Evolutionary conservation across 2,113 vertebrate species (phyloP).

Genomic region (Corythoichthys intestinalis): DNA sequence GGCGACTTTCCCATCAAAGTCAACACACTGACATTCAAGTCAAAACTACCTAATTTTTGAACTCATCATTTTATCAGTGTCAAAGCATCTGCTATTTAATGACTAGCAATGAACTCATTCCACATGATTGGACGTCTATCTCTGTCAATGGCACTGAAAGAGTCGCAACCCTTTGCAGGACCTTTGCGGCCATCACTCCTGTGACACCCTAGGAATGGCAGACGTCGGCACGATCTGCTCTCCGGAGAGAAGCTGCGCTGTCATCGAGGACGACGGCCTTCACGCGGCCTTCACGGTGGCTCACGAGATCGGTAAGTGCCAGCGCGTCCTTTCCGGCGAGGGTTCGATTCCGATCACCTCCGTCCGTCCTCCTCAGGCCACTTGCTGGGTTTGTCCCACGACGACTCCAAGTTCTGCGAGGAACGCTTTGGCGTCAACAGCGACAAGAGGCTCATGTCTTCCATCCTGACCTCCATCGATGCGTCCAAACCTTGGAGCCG

Average conservation of each 20-base stretch:
- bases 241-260: constrained; percentile 95
- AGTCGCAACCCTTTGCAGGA: constrained; percentile 75
- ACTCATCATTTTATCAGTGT: no score
- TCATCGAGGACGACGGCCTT: constrained; percentile 97
- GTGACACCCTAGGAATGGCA: constrained; percentile 98
- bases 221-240: constrained; percentile 98
- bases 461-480: constrained; percentile 94
- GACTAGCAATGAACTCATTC: no score
- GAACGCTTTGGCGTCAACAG: constrained; percentile 91
- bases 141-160: no score
- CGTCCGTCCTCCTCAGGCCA: constrained; percentile 74
- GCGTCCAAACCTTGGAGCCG: constrained; percentile 98
- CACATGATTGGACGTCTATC: no score
- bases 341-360: no score
- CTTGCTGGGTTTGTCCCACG: constrained; percentile 93
- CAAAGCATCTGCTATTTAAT: no score
- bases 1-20: no score
- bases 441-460: constrained; percentile 97
- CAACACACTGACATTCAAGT: no score
- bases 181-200: constrained; percentile 97
- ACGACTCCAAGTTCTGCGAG: constrained; percentile 97
- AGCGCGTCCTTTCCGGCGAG: neutral
- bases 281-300: constrained; percentile 96
- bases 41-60: no score
- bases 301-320: constrained; percentile 88